Conservation (phyloP, 2,797 vertebrate species). For the Emys orbicularis region DNA sequence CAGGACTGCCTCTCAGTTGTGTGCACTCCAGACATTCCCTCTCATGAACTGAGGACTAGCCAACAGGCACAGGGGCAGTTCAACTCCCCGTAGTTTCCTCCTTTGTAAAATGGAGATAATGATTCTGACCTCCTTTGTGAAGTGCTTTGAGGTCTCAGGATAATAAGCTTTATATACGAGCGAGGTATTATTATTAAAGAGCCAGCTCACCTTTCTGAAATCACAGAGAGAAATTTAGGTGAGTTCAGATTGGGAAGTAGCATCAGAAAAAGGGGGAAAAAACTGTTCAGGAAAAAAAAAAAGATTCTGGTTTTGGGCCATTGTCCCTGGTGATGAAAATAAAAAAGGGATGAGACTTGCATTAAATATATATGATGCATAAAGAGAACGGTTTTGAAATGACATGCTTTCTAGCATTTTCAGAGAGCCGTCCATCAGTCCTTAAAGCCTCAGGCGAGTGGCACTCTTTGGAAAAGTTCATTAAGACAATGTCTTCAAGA, state of each 20-base stretch:
- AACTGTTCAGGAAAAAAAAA: background rate
- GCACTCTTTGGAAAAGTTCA: background rate
- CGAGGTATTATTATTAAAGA: background rate
- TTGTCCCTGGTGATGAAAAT: background rate
- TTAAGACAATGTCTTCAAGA: background rate
- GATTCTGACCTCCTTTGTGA: background rate
- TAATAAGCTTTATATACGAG: background rate
- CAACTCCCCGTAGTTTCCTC: background rate
- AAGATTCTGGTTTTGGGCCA: background rate
- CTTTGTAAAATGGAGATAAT: background rate
- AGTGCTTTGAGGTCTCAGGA: background rate
- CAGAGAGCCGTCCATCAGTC: background rate
- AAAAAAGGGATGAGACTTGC: background rate
- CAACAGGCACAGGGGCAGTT: background rate
- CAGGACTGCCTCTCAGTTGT: background rate
- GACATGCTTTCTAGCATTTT: background rate
- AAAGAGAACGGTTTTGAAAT: background rate
- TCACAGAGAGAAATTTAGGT: accelerated
- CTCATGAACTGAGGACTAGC: background rate
- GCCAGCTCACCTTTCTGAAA: background rate
- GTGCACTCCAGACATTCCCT: background rate
- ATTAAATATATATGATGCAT: accelerated
- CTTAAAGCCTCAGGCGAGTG: accelerated
- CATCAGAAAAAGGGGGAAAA: background rate
- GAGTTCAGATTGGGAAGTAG: background rate